phyloP scores from a whole-genome alignment of 2,797 vertebrate genomes.

The Cossypha niveicapilla region DNA sequence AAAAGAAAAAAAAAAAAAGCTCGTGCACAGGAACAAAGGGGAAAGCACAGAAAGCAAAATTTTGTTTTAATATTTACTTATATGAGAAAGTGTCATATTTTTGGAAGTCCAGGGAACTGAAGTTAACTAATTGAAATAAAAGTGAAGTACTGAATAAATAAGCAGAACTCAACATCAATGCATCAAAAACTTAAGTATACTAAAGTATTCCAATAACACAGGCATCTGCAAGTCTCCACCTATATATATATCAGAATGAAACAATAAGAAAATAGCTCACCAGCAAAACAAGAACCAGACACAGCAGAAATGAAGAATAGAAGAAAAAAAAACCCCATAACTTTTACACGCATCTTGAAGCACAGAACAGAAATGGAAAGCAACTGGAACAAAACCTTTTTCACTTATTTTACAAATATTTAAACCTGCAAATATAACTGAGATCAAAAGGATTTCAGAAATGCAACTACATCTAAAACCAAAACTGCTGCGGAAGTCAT shows the following conservation, averaged over 20 bases:
- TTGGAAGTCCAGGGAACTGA: background rate
- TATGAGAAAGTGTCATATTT: background rate
- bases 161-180: background rate
- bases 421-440: background rate
- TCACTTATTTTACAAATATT: background rate
- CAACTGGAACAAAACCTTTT: background rate
- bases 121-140: background rate
- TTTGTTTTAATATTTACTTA: background rate
- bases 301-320: background rate
- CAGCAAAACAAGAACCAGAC: background rate
- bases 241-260: background rate
- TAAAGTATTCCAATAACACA: background rate
- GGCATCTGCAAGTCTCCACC: background rate
- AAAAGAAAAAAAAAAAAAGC: too few relatives aligned
- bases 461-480: background rate
- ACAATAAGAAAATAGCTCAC: background rate
- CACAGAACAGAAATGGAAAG: background rate
- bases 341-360: background rate
- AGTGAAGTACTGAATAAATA: background rate
- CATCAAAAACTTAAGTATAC: background rate
- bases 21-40: background rate
- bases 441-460: background rate
- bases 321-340: background rate
- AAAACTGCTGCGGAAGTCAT: background rate
- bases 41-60: background rate